These are phyloP conservation scores for zebrafish (Danio rerio) DNA, from an alignment of 2,113 vertebrate genomes.

Conservation along the genomic window GRCz12tu NC_133185.1:26812001-26812500, in stretches of 20 bases:
- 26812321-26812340: constrained; percentile 78
- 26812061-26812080: constrained; percentile 77
- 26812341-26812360: constrained; percentile 79
- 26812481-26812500: background rate
- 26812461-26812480: background rate
- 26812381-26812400: background rate
- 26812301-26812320: constrained; percentile 75
- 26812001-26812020: constrained; percentile 64
- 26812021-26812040: constrained; percentile 70
- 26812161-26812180: constrained; percentile 79
- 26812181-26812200: constrained; percentile 62
- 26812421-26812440: background rate
- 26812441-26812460: background rate
- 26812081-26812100: constrained; percentile 74
- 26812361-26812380: constrained; percentile 33
- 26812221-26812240: constrained; percentile 73
- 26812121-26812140: constrained; percentile 68
- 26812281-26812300: constrained; percentile 61
- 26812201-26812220: constrained; percentile 72
- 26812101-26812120: constrained; percentile 78
- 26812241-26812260: constrained; percentile 71
- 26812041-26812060: constrained; percentile 67
- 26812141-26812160: constrained; percentile 70
- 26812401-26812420: fast-evolving
- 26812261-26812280: constrained; percentile 73